Conservation (phyloP, 2,888 invertebrate species). For the Caenorhabditis zanzibari region DNA sequence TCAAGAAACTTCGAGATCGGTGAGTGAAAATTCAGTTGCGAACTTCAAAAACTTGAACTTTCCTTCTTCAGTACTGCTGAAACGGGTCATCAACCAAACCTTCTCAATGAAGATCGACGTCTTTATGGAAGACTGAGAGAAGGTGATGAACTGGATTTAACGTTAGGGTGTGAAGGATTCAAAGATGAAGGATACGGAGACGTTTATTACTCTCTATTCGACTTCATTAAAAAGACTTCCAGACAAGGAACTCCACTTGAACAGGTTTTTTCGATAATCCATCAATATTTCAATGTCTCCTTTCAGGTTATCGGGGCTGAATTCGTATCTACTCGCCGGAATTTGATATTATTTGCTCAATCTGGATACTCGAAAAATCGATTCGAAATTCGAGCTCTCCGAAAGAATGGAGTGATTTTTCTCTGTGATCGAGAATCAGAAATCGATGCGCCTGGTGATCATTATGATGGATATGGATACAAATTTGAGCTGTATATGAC, state of each 20-base stretch:
- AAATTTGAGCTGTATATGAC: slow-evolving; percentile 41
- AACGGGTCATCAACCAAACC: background rate
- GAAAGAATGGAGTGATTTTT: slow-evolving; percentile 11
- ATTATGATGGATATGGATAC: background rate
- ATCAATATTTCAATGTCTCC: background rate
- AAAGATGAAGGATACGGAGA: slow-evolving; percentile 3
- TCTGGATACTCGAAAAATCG: background rate
- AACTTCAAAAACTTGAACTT: background rate
- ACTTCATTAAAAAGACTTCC: slow-evolving; percentile 13
- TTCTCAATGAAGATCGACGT: background rate
- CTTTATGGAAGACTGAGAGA: background rate
- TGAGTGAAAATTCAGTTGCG: background rate
- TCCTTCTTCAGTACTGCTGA: background rate
- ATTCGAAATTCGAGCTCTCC: background rate
- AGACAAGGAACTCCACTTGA: background rate
- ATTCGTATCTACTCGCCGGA: slow-evolving; percentile 12
- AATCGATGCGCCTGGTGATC: background rate
- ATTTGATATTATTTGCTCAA: background rate
- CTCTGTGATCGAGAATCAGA: background rate
- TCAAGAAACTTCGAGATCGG: background rate
- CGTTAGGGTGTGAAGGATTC: background rate
- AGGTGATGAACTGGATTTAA: background rate
- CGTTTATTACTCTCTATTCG: background rate
- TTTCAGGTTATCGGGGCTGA: slow-evolving; percentile 13
- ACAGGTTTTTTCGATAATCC: background rate